A percentile compares a stretch with the other conserved stretches of the same genome.
phyloP scores from a whole-genome alignment of 2,797 vertebrate genomes.

The Carduelis carduelis region DNA sequence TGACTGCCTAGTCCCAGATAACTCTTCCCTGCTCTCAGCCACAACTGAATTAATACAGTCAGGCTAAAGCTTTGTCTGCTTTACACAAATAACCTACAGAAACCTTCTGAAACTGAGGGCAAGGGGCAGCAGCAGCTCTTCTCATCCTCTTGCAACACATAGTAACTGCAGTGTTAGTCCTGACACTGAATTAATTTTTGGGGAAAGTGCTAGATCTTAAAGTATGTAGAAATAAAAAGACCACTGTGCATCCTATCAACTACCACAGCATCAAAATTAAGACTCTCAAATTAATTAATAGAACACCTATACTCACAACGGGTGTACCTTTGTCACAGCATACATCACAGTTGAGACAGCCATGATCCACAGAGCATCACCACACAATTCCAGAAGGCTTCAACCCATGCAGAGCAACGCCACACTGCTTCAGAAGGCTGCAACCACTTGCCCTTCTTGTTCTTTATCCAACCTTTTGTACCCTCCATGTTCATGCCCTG shows the following conservation, averaged over 20 bases:
- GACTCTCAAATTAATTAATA: neutral
- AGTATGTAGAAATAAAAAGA: neutral
- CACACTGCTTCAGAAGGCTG: neutral
- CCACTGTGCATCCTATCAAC: neutral
- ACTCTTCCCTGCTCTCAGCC: neutral
- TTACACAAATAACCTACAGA: neutral
- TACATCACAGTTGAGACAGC: neutral
- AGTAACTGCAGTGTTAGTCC: neutral
- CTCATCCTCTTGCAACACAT: neutral
- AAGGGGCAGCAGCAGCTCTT: neutral
- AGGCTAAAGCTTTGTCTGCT: neutral
- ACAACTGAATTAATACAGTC: neutral
- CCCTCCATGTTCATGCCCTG: too few species aligned
- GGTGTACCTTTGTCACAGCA: neutral
- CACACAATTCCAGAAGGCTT: neutral
- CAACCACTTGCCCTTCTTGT: too few species aligned
- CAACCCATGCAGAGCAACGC: neutral
- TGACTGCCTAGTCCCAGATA: neutral
- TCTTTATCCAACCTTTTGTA: too few species aligned
- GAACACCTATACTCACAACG: neutral
- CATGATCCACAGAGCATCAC: neutral
- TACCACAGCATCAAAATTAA: neutral
- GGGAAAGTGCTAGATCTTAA: neutral
- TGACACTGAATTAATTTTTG: neutral
- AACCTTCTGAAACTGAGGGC: neutral